Evolutionary conservation across 2,113 vertebrate genomes (phyloP).

Genomic region (Sus scrofa): T2T-Sscrofa CM000815.6:118166501-118167000

Average conservation of each 20-base stretch:
- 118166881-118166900: too few relatives aligned
- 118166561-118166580: constrained; percentile 1
- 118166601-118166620: not conserved
- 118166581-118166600: not conserved
- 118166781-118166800: too few relatives aligned
- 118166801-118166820: too few relatives aligned
- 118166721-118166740: constrained; percentile 40
- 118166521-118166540: not conserved
- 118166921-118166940: too few relatives aligned
- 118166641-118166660: not conserved
- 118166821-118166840: too few relatives aligned
- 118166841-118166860: too few relatives aligned
- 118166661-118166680: not conserved
- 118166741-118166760: constrained; percentile 55
- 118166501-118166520: not conserved
- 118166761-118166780: not conserved
- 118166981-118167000: too few relatives aligned
- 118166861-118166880: too few relatives aligned
- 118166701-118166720: constrained; percentile 30
- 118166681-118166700: not conserved
- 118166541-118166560: not conserved
- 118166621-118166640: not conserved
- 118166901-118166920: too few relatives aligned
- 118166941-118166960: too few relatives aligned
- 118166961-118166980: too few relatives aligned